A percentile compares a stretch with the other conserved stretches of the same genome.
phyloP scores from a whole-genome alignment of 2,888 invertebrate species.

The Mesoligia furuncula region DNA sequence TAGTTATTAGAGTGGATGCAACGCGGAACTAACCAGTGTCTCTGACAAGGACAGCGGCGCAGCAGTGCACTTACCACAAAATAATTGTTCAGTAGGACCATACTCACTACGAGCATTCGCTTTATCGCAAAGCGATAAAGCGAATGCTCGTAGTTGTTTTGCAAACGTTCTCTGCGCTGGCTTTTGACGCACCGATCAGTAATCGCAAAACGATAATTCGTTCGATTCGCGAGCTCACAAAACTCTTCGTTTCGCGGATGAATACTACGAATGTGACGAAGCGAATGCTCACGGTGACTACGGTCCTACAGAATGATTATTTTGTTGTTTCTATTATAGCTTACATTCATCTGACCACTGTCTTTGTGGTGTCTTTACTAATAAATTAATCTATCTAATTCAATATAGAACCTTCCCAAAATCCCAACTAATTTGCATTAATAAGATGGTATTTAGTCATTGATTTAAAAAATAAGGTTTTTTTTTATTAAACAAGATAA shows the following conservation, averaged over 20 bases:
- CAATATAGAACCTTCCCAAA: background rate
- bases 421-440: background rate
- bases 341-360: background rate
- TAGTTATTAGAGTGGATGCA: background rate
- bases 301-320: background rate
- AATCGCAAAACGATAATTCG: background rate
- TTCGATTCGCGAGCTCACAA: background rate
- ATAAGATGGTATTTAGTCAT: background rate
- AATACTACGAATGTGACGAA: background rate
- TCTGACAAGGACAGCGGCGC: background rate
- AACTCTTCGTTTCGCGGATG: background rate
- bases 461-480: background rate
- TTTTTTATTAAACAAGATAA: background rate
- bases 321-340: background rate
- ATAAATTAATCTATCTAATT: background rate
- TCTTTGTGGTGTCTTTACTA: conserved; percentile 13
- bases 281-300: background rate
- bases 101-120: background rate
- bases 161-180: background rate
- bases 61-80: background rate
- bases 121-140: too few species aligned
- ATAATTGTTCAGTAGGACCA: too few species aligned
- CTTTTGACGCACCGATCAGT: background rate
- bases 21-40: background rate
- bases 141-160: too few species aligned